Evolutionary conservation across 2,113 vertebrate species (phyloP), one percentile per base, ranked within the genome.

Genomic region (Nannospalax galili): DNA sequence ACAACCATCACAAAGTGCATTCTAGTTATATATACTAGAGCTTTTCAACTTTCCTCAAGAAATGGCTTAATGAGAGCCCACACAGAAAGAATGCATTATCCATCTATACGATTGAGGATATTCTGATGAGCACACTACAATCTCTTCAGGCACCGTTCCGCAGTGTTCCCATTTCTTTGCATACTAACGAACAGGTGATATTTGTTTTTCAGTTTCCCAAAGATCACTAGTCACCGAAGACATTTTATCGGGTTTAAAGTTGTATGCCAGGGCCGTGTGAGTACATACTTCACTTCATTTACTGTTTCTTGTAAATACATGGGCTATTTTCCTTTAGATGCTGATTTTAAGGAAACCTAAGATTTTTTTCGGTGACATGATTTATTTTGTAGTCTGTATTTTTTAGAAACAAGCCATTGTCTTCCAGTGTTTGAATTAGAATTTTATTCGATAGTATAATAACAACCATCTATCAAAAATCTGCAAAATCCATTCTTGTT

Each of bases 401-500:
- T 95, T 97, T 95, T 96, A 95, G 97, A 97, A 98, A 94, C 96
- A 96, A 89, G 28, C 92, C 67, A 90, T 92, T 93, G 88, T 85
- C 91, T 97, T 92, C 78, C 88, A 95, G 56, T 82, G n/a, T 94
- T 95, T 88, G 96, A 95, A 92, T 22, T 95, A 67, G 91, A 97
- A 95, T 96, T 96, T 96, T 86, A 86, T 95, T 97, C 94, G 95
- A 88, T 88, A 94, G 37, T 88, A 94, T 81, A 95, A 97, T 94
- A 93, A 96, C 84, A 95, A 70, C 72, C 62, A 80, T 96, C 88
- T 67, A 96, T 96, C 88, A 93, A 84, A 91, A 94, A 95, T 40
- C 82, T 77, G 94, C 79, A 93, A n/a, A n/a, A 91, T 92, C 62
- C 77, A 93, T 94, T 95, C 82, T 95, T 94, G 75, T 93, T 94